Evolutionary conservation across 1,140 invertebrate species (phyloP), one percentile per base, ranked within the genome.

Genomic region (Anastrepha obliqua): DNA sequence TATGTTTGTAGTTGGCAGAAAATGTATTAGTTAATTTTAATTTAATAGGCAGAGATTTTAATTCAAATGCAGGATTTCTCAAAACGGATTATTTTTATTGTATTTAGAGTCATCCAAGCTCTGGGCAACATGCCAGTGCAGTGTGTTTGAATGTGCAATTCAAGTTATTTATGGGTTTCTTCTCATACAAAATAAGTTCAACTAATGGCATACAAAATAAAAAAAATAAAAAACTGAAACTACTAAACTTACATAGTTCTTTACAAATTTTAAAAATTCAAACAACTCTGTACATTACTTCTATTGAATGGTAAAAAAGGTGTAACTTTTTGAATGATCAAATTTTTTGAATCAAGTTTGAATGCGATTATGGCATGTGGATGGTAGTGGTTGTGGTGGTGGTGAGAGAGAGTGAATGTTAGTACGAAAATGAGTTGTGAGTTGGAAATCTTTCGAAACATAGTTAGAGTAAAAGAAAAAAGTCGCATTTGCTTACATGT

Each of bases 401-500:
- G 74, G 29, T 29, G 29, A 29, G 29, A 29, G 29, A 29, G 60
- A 62, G 44, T 81, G 44, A 55, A 20, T 58, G 51, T 81, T 55
- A 58, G 51, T 29, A 42, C 20, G 47, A 55, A 81, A 81, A 81
- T 51, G 47, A 81, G 39, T 88, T 81, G 78, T 55, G 17, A 17
- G 62, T 55, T 29, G 62, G n/a, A 87, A 55, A 55, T 39, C 17
- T 47, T 58, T 59, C 15, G 44, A 42, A 59, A n/a, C 29, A 29
- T 29, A 0, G 29, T 29, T 87, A 20, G 42, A 87, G 13, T 60
- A 42, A 67, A 17, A 78, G 15, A 39, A 9, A 17, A 58, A 2
- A 59, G 39, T 13, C 8, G 62, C 39, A n/a, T 44, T 15, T 85
- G 11, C 96, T 96, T 93, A 98, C 97, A 94, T 98, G 97, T 93